Conservation (phyloP, 92 coral and sea anemone genomes). For the Anthopleura xanthogrammica region DNA sequence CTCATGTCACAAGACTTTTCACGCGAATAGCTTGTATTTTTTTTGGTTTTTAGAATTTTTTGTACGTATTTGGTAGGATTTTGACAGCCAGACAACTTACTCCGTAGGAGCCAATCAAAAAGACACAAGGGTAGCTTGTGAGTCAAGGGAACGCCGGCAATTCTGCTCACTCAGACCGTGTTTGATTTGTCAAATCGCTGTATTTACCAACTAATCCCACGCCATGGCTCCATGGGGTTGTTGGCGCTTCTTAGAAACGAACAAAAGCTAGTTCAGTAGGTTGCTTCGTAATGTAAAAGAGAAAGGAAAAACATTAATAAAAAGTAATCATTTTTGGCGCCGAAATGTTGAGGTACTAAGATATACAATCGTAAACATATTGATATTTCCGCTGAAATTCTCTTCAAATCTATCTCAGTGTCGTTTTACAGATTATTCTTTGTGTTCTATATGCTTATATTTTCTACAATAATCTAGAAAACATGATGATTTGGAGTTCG, state of each 20-base stretch:
- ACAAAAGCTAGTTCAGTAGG: background rate
- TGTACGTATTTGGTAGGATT: too few relatives aligned
- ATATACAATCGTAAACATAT: background rate
- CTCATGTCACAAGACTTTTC: too few relatives aligned
- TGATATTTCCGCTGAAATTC: background rate
- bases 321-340: background rate
- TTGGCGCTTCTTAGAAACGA: background rate
- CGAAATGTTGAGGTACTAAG: background rate
- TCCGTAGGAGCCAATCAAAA: too few relatives aligned
- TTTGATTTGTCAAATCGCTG: background rate
- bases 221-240: background rate
- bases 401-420: too few relatives aligned
- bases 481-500: too few relatives aligned
- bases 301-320: background rate
- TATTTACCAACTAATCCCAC: background rate
- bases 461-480: too few relatives aligned
- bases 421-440: too few relatives aligned
- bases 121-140: background rate
- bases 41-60: too few relatives aligned
- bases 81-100: too few relatives aligned
- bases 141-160: background rate
- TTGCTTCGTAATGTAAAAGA: background rate
- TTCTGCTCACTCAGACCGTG: background rate
- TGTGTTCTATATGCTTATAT: too few relatives aligned
- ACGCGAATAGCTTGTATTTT: too few relatives aligned